Evolutionary conservation across 2,888 invertebrate species (phyloP).

Genomic region (Amblyjoppa proteus): DNA sequence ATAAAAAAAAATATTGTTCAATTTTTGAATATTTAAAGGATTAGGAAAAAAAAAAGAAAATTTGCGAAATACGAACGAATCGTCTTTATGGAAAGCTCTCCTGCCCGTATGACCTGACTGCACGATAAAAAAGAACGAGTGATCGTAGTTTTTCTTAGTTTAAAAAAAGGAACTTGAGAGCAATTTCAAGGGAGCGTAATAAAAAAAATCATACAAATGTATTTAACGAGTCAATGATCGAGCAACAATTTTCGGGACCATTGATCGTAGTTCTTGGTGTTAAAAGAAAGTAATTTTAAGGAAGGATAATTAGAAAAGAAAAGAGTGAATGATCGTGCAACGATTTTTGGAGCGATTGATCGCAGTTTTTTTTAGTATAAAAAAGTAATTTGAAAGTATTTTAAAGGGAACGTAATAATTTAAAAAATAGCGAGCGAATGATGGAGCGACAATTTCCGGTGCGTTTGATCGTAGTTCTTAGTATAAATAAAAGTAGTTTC

Average conservation of each 20-base stretch:
- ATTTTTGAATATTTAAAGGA: neutral
- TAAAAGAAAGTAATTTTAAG: neutral
- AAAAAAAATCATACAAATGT: neutral
- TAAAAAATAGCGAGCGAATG: no score
- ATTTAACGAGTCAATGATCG: neutral
- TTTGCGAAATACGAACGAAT: neutral
- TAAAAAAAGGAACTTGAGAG: neutral
- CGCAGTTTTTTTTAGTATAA: neutral
- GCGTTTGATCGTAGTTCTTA: no score
- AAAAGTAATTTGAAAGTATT: neutral
- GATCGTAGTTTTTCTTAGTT: neutral
- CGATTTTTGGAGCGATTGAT: neutral
- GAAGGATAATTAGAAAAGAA: neutral
- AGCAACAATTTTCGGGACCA: neutral
- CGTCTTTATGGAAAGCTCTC: constrained; percentile 55
- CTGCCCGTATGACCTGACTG: constrained; percentile 83
- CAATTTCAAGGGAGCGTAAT: neutral
- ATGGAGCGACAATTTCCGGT: no score
- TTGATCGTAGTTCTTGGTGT: constrained; percentile 41
- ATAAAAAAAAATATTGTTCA: neutral
- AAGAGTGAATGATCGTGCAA: neutral
- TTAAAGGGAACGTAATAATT: no score
- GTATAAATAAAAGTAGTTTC: no score
- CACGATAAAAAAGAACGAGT: constrained; percentile 67
- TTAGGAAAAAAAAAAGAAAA: constrained; percentile 22